Base-by-base conservation (phyloP, 1,140 invertebrate species). In the Bombus balteatus region DNA sequence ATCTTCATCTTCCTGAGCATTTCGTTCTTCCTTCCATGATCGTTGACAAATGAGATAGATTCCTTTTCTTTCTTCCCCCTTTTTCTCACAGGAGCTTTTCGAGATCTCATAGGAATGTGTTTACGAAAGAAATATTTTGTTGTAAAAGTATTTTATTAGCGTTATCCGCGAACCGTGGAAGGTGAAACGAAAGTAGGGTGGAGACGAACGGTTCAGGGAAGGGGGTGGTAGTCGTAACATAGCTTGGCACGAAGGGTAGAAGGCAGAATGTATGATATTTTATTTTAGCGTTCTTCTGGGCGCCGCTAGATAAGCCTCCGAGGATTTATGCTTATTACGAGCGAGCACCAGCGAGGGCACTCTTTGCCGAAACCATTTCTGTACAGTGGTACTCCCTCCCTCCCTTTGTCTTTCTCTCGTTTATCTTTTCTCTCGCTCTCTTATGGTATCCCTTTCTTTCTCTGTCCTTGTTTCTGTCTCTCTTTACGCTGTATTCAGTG, bases 301-400 rank as follows among this genome's bases (percentile, higher is more conserved):
- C 92, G 90, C 92, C 90, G 93, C 92, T 92, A 95, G 94, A 95
- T 95, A 95, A 95, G 94, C 94, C 94, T 92, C 91, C 86, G 93
- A 95, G 94, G 94, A 95, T 95, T 95, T 95, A 95, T 95, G 94
- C 94, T 95, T 95, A 95, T 95, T 95, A 95, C 94, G 92, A 91
- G 92, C 91, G 91, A 91, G 91, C 87, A 85, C 92, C 91, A 87
- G 89, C 75, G 90, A 88, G 88, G 88, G 81, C 83, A 88, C 90
- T 91, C 90, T 91, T 91, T 88, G 90, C 90, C 88, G 88, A 91
- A 91, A 91, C 90, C 88, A 79, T 88, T 89, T 81, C 90, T 89
- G 77, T 89, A 90, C 78, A 86, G 65, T 66, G 85, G 88, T 88
- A 82, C 89, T 83, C 72, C 47, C 81, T 81, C 83, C 73, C 86